Evolutionary conservation across 2,797 vertebrate species (phyloP).

Genomic region (Myiotriccus ornatus): DNA sequence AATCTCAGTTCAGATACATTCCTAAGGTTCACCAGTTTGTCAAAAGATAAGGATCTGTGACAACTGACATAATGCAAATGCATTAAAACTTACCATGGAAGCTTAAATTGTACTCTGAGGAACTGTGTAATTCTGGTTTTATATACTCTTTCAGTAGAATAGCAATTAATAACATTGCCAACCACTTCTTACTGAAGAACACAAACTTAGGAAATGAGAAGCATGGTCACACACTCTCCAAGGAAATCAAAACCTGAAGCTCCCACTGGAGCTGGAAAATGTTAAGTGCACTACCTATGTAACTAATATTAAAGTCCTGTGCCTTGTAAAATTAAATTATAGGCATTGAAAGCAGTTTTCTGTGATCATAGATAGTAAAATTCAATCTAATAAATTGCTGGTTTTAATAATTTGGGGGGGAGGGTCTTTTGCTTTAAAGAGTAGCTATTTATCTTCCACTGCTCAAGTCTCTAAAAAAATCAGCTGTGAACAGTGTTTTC

Average conservation of each 20-base stretch:
- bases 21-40: not conserved
- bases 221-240: not conserved
- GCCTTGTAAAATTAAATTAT: not conserved
- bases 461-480: not conserved
- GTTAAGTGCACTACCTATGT: not conserved
- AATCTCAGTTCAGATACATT: not conserved
- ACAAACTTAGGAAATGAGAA: not conserved
- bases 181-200: not conserved
- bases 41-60: not conserved
- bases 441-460: not conserved
- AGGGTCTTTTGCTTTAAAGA: not conserved
- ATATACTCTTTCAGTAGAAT: not conserved
- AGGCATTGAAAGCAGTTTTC: not conserved
- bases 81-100: not conserved
- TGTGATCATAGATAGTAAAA: not conserved
- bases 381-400: not conserved
- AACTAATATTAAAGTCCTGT: not conserved
- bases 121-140: not conserved
- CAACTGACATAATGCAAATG: not conserved
- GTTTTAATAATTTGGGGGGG: not conserved
- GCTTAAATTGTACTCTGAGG: not conserved
- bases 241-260: not conserved
- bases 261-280: not conserved
- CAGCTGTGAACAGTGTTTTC: not conserved
- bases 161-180: not conserved